Evolutionary conservation across 2,888 invertebrate genomes (phyloP).

Genomic region (Candidula unifasciata): DNA sequence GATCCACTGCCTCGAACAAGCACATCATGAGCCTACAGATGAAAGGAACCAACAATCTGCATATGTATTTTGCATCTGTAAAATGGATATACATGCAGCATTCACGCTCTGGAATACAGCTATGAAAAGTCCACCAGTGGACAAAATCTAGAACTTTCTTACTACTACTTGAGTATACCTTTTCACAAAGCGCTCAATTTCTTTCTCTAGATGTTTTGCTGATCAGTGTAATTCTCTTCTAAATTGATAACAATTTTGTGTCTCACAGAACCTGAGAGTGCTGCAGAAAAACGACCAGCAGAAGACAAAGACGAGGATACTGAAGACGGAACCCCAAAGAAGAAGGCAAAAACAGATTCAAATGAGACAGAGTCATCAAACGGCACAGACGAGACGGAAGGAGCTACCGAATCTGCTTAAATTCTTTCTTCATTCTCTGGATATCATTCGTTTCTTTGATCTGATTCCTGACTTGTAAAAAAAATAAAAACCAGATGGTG

Average conservation of each 20-base stretch:
- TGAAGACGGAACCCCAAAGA: constrained; percentile 66
- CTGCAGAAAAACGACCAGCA: constrained; percentile 59
- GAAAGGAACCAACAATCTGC: no score
- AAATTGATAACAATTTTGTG: neutral
- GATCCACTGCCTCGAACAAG: no score
- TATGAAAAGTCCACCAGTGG: no score
- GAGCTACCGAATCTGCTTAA: constrained; percentile 29
- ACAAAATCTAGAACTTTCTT: no score
- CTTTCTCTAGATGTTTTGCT: neutral
- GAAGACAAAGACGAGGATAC: constrained; percentile 59
- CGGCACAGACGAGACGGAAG: constrained; percentile 39
- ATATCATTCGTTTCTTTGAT: constrained; percentile 1
- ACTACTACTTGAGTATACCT: no score
- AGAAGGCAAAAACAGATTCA: constrained; percentile 63
- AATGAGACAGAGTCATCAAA: constrained; percentile 42
- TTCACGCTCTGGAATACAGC: no score
- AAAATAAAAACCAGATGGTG: constrained; percentile 24
- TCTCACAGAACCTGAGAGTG: constrained; percentile 6
- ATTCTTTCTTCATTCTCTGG: neutral
- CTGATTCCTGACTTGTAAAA: constrained; percentile 43
- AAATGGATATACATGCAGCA: no score
- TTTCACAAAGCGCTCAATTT: no score
- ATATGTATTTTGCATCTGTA: no score
- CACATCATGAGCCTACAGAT: no score
- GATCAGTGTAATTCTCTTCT: neutral